These are phyloP conservation scores for Arbacia lixula DNA, from an alignment of 53 echinoderm and acorn worm species.

Conservation along the genomic window DNA sequence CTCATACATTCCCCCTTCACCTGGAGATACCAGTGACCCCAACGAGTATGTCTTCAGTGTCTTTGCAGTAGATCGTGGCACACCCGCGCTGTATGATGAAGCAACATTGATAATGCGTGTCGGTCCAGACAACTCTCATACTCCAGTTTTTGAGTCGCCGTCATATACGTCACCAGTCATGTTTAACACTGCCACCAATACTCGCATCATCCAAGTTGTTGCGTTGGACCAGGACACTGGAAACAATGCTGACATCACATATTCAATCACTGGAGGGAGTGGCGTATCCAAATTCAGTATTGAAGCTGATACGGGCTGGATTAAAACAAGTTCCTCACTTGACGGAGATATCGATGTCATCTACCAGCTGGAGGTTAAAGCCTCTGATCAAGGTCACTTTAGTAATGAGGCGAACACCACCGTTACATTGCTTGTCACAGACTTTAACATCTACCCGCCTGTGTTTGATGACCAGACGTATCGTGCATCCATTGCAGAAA, in stretches of 20 bases:
- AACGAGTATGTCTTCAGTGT: slow-evolving; percentile 77
- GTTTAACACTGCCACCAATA: slow-evolving; percentile 22
- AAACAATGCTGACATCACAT: slow-evolving; percentile 77
- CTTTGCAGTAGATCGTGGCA: slow-evolving; percentile 81
- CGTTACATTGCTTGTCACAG: slow-evolving; percentile 73
- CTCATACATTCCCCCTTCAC: slow-evolving; percentile 60
- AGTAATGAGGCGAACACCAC: slow-evolving; percentile 54
- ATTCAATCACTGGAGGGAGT: slow-evolving; percentile 82
- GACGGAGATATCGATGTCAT: slow-evolving; percentile 62
- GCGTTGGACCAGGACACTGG: slow-evolving; percentile 85
- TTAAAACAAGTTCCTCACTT: slow-evolving; percentile 58
- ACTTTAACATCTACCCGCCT: slow-evolving; percentile 73
- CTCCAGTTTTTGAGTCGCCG: slow-evolving; percentile 74
- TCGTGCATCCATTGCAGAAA: slow-evolving; percentile 64
- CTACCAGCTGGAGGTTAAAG: slow-evolving; percentile 73
- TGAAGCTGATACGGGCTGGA: slow-evolving; percentile 81
- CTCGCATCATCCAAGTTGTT: slow-evolving; percentile 70
- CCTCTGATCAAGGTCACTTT: slow-evolving; percentile 69
- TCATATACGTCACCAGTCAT: slow-evolving; percentile 83
- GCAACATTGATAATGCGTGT: slow-evolving; percentile 69
- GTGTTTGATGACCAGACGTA: slow-evolving; percentile 62
- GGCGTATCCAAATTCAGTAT: slow-evolving; percentile 86
- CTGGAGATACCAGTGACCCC: slow-evolving; percentile 64
- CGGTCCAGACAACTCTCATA: slow-evolving; percentile 82
- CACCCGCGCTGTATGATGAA: slow-evolving; percentile 78